Percentiles rank a stretch among this genome's conserved stretches.
phyloP scores from a whole-genome alignment of 2,113 vertebrate species.

The Tichodroma muraria region DNA sequence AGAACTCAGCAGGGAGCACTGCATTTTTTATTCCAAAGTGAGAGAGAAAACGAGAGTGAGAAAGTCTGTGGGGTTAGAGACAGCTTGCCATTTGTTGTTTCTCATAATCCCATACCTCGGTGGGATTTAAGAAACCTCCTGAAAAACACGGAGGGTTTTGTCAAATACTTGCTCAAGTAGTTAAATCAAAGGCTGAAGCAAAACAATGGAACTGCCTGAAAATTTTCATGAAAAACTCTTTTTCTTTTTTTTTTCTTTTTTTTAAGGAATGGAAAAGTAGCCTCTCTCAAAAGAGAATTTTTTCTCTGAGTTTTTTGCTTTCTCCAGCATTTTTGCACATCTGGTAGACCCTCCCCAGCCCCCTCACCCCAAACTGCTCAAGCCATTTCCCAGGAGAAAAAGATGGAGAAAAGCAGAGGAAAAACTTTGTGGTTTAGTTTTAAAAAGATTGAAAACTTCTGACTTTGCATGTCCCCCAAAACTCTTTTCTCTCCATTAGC shows the following conservation, averaged over 20 bases:
- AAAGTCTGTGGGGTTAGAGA: constrained; percentile 44
- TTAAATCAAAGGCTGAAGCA: constrained; percentile 33
- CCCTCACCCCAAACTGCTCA: not conserved
- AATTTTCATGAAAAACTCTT: not conserved
- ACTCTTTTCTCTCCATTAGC: not conserved
- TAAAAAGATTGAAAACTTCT: not conserved
- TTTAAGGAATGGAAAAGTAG: not conserved
- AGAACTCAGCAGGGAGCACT: constrained; percentile 57
- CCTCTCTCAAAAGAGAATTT: not conserved
- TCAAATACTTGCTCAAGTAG: constrained; percentile 8
- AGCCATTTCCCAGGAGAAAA: not conserved
- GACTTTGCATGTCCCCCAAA: not conserved
- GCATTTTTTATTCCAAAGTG: constrained; percentile 64
- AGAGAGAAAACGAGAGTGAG: constrained; percentile 59
- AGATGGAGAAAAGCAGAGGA: not conserved
- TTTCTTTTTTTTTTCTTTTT: not conserved
- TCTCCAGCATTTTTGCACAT: not conserved
- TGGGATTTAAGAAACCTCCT: constrained; percentile 52
- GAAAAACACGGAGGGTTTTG: constrained; percentile 56
- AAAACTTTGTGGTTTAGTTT: not conserved
- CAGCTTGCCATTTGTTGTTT: constrained; percentile 48
- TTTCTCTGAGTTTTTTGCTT: not conserved
- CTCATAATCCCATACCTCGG: constrained; percentile 55
- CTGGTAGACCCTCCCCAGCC: not conserved
- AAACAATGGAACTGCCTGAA: constrained; percentile 37